A percentile compares a stretch with the other conserved stretches of the same genome.
phyloP scores from a whole-genome alignment of 2,113 vertebrate species.

The Bungarus multicinctus region DNA sequence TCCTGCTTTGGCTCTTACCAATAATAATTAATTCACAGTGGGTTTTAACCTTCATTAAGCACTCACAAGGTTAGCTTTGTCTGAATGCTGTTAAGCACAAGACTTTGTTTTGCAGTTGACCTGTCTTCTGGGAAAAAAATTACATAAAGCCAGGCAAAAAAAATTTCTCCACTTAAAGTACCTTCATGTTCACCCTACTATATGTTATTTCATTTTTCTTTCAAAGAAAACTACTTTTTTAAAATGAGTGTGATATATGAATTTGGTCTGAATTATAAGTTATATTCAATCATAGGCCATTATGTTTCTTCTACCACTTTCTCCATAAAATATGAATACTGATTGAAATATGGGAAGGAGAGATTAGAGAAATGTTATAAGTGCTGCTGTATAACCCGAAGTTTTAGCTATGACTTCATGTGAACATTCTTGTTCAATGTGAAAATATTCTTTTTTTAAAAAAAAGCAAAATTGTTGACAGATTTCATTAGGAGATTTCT shows the following conservation, averaged over 20 bases:
- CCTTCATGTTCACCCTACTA: neutral
- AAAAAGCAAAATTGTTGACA: neutral
- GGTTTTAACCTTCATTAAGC: neutral
- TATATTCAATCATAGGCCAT: neutral
- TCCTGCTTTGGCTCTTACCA: neutral
- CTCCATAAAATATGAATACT: neutral
- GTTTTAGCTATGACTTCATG: constrained; percentile 43
- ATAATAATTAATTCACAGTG: neutral
- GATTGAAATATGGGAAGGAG: constrained; percentile 44
- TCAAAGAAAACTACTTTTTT: neutral
- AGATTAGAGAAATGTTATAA: constrained; percentile 49
- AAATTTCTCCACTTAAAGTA: too few relatives aligned
- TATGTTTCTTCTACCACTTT: neutral
- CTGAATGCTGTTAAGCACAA: neutral
- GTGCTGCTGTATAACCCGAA: constrained; percentile 33
- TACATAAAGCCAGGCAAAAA: neutral
- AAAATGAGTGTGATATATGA: neutral
- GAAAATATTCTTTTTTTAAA: neutral
- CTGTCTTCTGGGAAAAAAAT: neutral
- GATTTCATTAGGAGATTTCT: neutral
- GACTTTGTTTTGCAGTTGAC: neutral
- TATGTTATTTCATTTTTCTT: neutral
- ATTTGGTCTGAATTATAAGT: neutral
- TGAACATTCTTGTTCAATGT: too few relatives aligned
- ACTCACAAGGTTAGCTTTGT: neutral